phyloP scores from a whole-genome alignment of 2,797 vertebrate species.

The Urosaurus nigricauda region DNA sequence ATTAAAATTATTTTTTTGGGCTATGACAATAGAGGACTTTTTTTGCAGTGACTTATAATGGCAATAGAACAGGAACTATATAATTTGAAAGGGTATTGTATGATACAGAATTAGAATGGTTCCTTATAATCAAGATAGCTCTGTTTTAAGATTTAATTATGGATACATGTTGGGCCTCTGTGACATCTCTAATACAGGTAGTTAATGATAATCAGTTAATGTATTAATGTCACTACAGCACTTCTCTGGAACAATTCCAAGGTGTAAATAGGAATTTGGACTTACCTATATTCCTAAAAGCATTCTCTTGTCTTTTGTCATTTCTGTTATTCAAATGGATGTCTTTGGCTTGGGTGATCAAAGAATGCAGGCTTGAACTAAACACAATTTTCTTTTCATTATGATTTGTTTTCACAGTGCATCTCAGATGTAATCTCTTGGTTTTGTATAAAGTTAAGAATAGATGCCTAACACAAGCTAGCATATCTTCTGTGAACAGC shows the following conservation, averaged over 20 bases:
- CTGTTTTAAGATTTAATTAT: slow-evolving; percentile 1
- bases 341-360: fast-evolving
- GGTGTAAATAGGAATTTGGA: background rate
- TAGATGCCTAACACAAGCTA: background rate
- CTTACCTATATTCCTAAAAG: background rate
- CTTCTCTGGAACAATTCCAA: background rate
- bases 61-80: background rate
- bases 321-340: slow-evolving; percentile 6
- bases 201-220: background rate
- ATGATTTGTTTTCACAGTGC: slow-evolving; percentile 11
- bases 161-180: background rate
- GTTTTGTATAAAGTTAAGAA: slow-evolving; percentile 25
- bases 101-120: background rate
- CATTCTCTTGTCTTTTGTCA: background rate
- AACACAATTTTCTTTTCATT: background rate
- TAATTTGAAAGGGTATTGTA: background rate
- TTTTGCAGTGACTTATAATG: background rate
- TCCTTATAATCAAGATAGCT: background rate
- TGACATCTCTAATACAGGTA: background rate
- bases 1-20: background rate
- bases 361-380: background rate
- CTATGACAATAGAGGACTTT: background rate
- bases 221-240: background rate
- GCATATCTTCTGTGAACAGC: background rate
- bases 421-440: slow-evolving; percentile 3